Base-by-base conservation (phyloP, 2,888 invertebrate genomes). In the Volucella inanis region DNA sequence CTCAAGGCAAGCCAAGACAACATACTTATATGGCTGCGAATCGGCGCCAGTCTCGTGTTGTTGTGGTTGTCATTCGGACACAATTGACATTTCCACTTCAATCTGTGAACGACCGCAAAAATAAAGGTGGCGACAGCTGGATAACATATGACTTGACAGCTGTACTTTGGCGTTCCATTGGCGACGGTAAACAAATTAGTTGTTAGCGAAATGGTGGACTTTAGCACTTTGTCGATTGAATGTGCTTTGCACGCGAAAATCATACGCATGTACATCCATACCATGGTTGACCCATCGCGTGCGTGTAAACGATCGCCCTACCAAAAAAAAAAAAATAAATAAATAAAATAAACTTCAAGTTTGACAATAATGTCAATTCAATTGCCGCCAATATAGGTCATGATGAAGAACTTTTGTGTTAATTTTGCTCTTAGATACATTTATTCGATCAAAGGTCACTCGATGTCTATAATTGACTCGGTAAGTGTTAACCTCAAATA, bases 151-250 rank as follows among this genome's bases (percentile, higher is more conserved):
- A 75, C 67, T 57, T 38, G 6, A 55, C 61, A 70, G 50, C 54
- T 55, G 45, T 45, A 22, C 22, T 22, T 38, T 47, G 65, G 11
- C 18, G 49, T 45, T 64, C 68, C 55, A 70, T 47, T 75, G 57
- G 38, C 64, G 64, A 81, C 70, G 64, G 71, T 71, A 76, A 81
- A 65, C 81, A 81, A 81, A 76, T 81, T 71, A 81, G 76, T 81
- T 49, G 54, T 22, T 55, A 57, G 12, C 45, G 11, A 12, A 52
- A 61, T 8, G 15, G 45, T 71, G 65, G 81, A 81, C 81, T 65
- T 76, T 81, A 76, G 64, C 74, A 67, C 74, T 54, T 57, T 49
- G 18, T 10, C 15, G 14, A 41, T 41, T 49, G 15, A 14, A 12
- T 4, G 11, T 11, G 11, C 3, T 8, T 2, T 22, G 22, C 12